Percentiles rank a stretch among this genome's conserved stretches.
These are phyloP conservation scores for Ferdinandea cuprea DNA, from an alignment of 2,888 invertebrate species.

Conservation along the genomic window DNA sequence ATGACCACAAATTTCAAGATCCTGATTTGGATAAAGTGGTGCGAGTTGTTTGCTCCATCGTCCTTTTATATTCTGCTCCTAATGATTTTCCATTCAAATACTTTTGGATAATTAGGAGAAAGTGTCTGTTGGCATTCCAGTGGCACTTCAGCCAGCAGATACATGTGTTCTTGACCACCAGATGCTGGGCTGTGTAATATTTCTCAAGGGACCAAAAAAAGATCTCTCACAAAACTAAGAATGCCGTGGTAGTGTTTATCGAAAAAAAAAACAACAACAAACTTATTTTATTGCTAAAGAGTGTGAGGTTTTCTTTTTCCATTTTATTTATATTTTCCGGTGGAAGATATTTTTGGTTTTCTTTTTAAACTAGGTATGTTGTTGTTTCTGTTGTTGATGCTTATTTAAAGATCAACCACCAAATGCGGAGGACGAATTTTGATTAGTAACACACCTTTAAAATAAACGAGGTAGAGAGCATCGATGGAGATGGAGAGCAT, in stretches of 20 bases:
- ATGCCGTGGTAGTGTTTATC: constrained; percentile 7
- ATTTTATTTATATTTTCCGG: background rate
- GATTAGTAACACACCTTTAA: constrained; percentile 35
- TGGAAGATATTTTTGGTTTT: constrained; percentile 24
- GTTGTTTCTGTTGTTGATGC: background rate
- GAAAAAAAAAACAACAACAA: background rate
- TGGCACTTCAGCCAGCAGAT: constrained; percentile 6
- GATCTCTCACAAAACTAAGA: background rate
- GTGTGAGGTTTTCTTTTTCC: background rate
- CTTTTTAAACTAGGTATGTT: too few relatives aligned
- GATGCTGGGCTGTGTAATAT: background rate
- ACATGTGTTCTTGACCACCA: constrained; percentile 37
- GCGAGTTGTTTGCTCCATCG: background rate
- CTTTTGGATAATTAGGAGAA: constrained; percentile 51
- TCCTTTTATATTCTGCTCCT: constrained; percentile 9
- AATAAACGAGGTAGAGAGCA: constrained; percentile 7
- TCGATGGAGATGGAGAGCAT: constrained; percentile 6
- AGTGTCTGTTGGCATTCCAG: constrained; percentile 20
- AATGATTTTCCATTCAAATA: constrained; percentile 49
- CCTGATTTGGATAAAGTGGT: background rate
- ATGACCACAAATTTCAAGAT: constrained; percentile 24
- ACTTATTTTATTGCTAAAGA: background rate
- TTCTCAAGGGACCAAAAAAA: background rate
- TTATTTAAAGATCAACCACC: constrained; percentile 50
- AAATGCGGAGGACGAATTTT: constrained; percentile 29